A percentile compares a stretch with the other conserved stretches of the same genome.
phyloP scores from a whole-genome alignment of 2,888 invertebrate species.

The Macroteleia sp. region DNA sequence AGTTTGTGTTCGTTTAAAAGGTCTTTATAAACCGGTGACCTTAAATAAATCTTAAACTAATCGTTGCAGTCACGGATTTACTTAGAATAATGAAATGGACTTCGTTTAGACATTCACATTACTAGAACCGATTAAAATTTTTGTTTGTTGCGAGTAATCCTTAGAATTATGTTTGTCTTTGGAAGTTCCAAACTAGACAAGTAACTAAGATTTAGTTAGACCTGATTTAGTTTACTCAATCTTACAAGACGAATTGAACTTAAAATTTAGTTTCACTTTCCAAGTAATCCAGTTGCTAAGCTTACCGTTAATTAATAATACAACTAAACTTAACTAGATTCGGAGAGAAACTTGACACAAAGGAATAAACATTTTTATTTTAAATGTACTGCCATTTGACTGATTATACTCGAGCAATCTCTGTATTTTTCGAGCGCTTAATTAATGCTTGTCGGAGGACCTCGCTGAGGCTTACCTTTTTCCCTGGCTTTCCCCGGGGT shows the following conservation, averaged over 20 bases:
- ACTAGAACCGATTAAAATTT: background rate
- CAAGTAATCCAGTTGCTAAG: background rate
- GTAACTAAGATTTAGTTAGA: conserved; percentile 8
- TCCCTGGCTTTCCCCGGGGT: conserved; percentile 95
- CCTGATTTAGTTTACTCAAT: conserved; percentile 18
- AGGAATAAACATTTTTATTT: background rate
- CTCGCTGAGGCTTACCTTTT: conserved; percentile 90
- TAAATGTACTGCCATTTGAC: conserved; percentile 37
- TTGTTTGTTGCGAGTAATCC: background rate
- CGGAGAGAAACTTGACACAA: background rate
- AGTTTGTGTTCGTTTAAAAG: too few relatives aligned
- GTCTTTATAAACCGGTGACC: background rate
- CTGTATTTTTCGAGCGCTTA: conserved; percentile 22
- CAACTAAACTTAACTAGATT: conserved; percentile 3
- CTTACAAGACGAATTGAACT: conserved; percentile 1
- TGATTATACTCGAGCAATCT: conserved; percentile 6
- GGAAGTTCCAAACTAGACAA: background rate
- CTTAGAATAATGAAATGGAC: conserved; percentile 12
- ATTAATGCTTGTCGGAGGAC: conserved; percentile 76
- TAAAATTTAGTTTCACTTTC: background rate
- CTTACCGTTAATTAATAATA: background rate
- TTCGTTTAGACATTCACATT: too few relatives aligned
- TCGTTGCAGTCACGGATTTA: conserved; percentile 20
- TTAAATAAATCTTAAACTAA: conserved; percentile 10
- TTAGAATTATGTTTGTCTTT: conserved; percentile 15